Evolutionary conservation across 2,888 invertebrate species (phyloP).

Genomic region (Acleris laterana): DNA sequence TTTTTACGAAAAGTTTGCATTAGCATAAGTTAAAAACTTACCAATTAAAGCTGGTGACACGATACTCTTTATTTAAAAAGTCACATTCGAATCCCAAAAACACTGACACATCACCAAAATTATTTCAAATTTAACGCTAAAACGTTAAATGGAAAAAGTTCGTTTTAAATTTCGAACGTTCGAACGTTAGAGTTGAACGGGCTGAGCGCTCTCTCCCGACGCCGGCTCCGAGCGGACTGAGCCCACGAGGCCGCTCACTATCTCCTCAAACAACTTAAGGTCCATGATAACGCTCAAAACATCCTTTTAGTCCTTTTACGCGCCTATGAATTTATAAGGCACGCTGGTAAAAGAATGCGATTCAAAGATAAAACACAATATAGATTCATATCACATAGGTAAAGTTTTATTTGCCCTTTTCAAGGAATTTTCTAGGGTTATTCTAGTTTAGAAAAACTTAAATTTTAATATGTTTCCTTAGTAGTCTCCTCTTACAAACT

Average conservation of each 20-base stretch:
- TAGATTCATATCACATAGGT: slow-evolving; percentile 25
- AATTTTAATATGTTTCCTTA: not conserved
- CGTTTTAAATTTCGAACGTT: slow-evolving; percentile 40
- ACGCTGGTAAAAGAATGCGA: slow-evolving; percentile 36
- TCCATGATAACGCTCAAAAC: slow-evolving; percentile 72
- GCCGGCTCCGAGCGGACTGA: slow-evolving; percentile 62
- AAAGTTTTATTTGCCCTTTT: slow-evolving; percentile 23
- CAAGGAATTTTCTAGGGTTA: slow-evolving; percentile 25
- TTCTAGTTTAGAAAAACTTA: not conserved
- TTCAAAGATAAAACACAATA: slow-evolving; percentile 34
- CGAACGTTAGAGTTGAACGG: slow-evolving; percentile 61
- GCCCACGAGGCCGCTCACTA: slow-evolving; percentile 59
- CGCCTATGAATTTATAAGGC: slow-evolving; percentile 34
- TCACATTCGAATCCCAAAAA: slow-evolving; percentile 38
- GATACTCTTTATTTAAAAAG: slow-evolving; percentile 33
- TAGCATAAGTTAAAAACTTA: slow-evolving; percentile 8
- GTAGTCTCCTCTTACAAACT: too few species aligned
- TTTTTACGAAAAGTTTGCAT: too few species aligned
- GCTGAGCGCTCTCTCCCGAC: slow-evolving; percentile 62
- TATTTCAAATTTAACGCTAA: slow-evolving; percentile 26
- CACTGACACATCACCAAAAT: slow-evolving; percentile 38
- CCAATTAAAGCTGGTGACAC: slow-evolving; percentile 7
- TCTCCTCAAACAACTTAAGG: slow-evolving; percentile 68
- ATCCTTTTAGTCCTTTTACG: slow-evolving; percentile 53
- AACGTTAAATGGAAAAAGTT: slow-evolving; percentile 30